These are phyloP conservation scores for Pelobates cultripes DNA, from an alignment of 2,797 vertebrate species.

Conservation along the genomic window DNA sequence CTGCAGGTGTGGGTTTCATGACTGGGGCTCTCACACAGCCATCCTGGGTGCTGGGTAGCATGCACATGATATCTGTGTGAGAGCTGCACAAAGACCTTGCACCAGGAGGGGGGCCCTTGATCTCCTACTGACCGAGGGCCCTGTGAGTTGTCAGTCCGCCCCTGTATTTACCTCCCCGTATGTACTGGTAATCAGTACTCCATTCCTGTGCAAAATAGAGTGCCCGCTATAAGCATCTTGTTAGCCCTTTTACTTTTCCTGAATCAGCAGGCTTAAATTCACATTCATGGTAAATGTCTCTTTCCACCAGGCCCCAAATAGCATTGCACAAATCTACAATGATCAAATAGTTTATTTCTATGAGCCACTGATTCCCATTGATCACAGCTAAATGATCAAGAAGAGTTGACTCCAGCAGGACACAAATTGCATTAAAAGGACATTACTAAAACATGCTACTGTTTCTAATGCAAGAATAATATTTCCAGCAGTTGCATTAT, in stretches of 20 bases:
- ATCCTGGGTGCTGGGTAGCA: no score
- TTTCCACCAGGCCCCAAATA: conserved; percentile 59
- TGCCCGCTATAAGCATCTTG: conserved; percentile 56
- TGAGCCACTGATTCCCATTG: conserved; percentile 72
- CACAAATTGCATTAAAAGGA: conserved; percentile 77
- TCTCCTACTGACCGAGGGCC: no score
- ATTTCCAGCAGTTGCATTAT: conserved; percentile 72
- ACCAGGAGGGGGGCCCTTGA: no score
- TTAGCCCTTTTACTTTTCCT: conserved; percentile 38
- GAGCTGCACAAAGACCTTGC: no score
- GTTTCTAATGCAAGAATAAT: conserved; percentile 69
- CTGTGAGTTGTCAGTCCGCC: no score
- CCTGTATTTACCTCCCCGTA: no score
- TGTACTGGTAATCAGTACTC: no score
- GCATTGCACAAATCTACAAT: conserved; percentile 71
- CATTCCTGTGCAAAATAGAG: background rate
- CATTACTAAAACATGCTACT: conserved; percentile 72
- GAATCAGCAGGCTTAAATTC: conserved; percentile 58
- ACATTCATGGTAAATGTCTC: conserved; percentile 66
- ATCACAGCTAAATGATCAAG: conserved; percentile 72
- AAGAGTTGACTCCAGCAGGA: conserved; percentile 70
- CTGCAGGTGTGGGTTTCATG: no score
- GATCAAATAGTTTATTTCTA: conserved; percentile 75
- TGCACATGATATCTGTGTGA: no score
- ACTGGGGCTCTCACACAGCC: no score